Base-by-base conservation (phyloP, 1,140 invertebrate species). In the Orius insidiosus region DNA sequence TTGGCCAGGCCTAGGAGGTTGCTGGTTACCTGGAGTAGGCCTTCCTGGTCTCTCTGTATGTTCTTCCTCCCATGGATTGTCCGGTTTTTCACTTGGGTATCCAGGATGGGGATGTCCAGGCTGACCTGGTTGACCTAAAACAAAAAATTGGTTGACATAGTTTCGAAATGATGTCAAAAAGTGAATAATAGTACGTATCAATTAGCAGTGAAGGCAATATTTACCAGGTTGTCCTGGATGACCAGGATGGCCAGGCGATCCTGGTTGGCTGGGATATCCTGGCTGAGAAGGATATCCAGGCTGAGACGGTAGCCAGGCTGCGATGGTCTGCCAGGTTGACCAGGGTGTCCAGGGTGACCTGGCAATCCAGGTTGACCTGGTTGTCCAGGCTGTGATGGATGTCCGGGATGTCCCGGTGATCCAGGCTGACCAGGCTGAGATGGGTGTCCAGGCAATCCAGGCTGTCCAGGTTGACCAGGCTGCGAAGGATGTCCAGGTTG, bases 341-440 rank as follows among this genome's bases (percentile, higher is more conserved):
- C 53, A 38, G 55, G 18, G 2, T 41, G 18, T 24, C 45, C 32
- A 31, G 30, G 11, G 11, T 24, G 15, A 24, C 44, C 53, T 36
- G 50, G 43, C 8, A 9, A 31, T 41, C 35, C 38, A 19, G 60
- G 65, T 13, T 19, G 54, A 18, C 54, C 53, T 38, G 60, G 54
- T 16, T 52, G 31, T 8, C 53, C 57, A 33, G 56, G 56, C 31
- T 54, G 46, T 34, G 51, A 52, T 24, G 51, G 52, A 14, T 50
- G 35, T 24, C 53, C 52, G 34, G 54, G 37, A n/a, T 30, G 30
- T 45, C 58, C 55, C 41, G 54, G 53, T 7, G 48, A 42, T 16
- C 54, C 56, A 19, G 35, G 2, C 49, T 52, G 40, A 46, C 47
- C 15, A 13, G 52, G 48, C 19, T 52, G 33, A 16, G 51, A 50